These are phyloP conservation scores for Crotalus helleri DNA, from an alignment of 2,113 vertebrate species.

Conservation along the genomic window DNA sequence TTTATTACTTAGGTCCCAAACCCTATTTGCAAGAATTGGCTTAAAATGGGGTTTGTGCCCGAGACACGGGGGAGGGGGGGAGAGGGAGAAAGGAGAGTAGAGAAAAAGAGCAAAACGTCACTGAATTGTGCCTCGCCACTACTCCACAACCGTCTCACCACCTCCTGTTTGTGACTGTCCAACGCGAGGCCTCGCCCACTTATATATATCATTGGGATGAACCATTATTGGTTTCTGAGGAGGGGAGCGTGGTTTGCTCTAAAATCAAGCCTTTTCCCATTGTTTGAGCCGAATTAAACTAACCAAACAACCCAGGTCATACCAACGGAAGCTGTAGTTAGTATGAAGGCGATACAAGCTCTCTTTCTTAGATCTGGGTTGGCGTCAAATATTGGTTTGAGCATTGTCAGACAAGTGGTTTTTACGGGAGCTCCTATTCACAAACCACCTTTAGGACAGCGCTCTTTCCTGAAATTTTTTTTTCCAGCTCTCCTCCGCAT, in stretches of 20 bases:
- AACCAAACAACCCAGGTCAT: rapidly evolving
- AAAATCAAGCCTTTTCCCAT: rapidly evolving
- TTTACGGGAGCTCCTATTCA: constrained; percentile 20
- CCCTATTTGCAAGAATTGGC: not conserved
- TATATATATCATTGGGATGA: not conserved
- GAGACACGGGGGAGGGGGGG: rapidly evolving
- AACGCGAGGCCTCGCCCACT: not conserved
- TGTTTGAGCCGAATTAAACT: rapidly evolving
- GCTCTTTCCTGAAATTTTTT: rapidly evolving
- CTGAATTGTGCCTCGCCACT: not conserved
- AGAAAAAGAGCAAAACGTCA: not conserved
- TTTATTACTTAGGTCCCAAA: constrained; percentile 4
- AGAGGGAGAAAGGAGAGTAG: not conserved
- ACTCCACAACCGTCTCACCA: rapidly evolving
- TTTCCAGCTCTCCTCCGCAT: not conserved
- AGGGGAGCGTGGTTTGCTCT: rapidly evolving
- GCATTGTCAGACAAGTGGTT: not conserved
- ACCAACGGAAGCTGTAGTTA: not conserved
- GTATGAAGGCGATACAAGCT: not conserved
- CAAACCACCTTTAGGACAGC: constrained; percentile 1
- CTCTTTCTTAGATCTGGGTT: not conserved
- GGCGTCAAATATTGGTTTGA: constrained; percentile 29
- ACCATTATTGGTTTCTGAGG: constrained; percentile 9
- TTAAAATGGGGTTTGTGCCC: not conserved
- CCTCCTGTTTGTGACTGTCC: not conserved